Conservation (phyloP, 2,113 vertebrate genomes). For the Anoura caudifer region DNA sequence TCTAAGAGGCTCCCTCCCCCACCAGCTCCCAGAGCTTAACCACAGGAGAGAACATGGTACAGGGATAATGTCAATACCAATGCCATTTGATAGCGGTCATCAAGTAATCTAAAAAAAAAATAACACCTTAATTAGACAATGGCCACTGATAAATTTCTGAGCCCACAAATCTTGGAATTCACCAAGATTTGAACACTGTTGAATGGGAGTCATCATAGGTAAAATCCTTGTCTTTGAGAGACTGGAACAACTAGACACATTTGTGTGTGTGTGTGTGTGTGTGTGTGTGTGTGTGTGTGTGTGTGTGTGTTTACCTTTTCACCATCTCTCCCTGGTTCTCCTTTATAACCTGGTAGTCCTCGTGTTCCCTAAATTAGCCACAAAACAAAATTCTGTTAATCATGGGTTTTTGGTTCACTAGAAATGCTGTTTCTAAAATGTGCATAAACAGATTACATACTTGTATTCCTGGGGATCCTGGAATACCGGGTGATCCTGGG, state of each 20-base stretch:
- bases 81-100: not conserved
- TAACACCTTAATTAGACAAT: not conserved
- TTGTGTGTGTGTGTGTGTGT: not conserved
- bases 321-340: slow-evolving; percentile 89
- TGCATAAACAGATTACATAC: slow-evolving; percentile 76
- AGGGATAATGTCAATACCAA: not conserved
- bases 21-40: not conserved
- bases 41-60: not conserved
- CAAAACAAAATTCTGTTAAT: slow-evolving; percentile 55
- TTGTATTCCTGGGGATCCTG: slow-evolving; percentile 87
- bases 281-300: not conserved
- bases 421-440: slow-evolving; percentile 18
- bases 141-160: not conserved
- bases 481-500: slow-evolving; percentile 86
- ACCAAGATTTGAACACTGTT: not conserved
- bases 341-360: slow-evolving; percentile 89
- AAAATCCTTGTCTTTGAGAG: not conserved
- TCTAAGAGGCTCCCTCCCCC: not conserved
- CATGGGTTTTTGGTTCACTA: not conserved
- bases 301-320: slow-evolving; percentile 82
- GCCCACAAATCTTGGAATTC: not conserved
- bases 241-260: not conserved
- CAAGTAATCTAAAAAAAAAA: not conserved
- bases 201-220: not conserved
- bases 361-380: slow-evolving; percentile 84